phyloP scores from a whole-genome alignment of 2,888 invertebrate species.

The Drosophila pseudotalamancana region DNA sequence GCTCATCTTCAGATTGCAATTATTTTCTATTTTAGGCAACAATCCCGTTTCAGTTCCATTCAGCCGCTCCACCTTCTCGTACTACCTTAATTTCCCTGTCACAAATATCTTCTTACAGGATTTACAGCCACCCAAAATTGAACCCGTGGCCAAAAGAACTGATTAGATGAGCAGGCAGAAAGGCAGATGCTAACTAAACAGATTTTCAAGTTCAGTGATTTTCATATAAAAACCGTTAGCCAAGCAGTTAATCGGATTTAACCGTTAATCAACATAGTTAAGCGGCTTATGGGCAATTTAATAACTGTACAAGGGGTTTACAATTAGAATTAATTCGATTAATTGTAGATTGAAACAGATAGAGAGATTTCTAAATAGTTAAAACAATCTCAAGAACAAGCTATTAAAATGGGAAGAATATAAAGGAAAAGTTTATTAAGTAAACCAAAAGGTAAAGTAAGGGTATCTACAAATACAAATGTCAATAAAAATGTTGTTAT shows the following conservation, averaged over 20 bases:
- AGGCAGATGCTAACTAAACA: conserved; percentile 2
- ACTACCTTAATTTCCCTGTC: not conserved
- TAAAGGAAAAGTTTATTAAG: not conserved
- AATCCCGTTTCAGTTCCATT: no score
- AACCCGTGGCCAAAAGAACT: not conserved
- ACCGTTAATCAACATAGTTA: conserved; percentile 38
- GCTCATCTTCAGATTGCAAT: no score
- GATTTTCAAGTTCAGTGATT: conserved; percentile 62
- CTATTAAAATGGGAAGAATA: no score
- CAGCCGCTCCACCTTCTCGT: no score
- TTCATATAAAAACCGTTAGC: conserved; percentile 26
- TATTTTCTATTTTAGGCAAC: no score
- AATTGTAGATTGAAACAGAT: not conserved
- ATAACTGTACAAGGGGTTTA: not conserved
- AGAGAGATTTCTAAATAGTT: no score
- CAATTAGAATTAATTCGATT: not conserved
- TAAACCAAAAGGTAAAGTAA: not conserved
- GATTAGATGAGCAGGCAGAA: conserved; percentile 12
- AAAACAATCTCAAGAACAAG: no score
- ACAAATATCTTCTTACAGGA: conserved; percentile 14
- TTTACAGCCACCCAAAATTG: conserved; percentile 23
- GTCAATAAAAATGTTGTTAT: not conserved
- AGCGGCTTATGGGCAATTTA: conserved; percentile 20
- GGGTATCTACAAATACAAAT: not conserved
- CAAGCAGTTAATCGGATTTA: conserved; percentile 34